A percentile compares a stretch with the other conserved stretches of the same genome.
Evolutionary conservation across 2,888 invertebrate genomes (phyloP).

Genomic region (Dilophus febrilis): DNA sequence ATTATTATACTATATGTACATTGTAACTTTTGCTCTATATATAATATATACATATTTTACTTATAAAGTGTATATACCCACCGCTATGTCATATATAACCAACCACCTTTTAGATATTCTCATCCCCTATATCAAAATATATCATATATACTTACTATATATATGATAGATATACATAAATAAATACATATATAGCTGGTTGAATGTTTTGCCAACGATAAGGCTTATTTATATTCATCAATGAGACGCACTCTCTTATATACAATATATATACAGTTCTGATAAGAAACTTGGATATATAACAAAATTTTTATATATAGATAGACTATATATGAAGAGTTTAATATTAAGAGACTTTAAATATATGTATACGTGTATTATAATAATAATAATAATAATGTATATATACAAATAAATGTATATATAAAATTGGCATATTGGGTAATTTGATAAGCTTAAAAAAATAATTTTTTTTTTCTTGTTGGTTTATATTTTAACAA

Average conservation of each 20-base stretch:
- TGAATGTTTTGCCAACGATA: constrained; percentile 1
- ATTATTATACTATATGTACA: too few species aligned
- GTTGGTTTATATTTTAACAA: too few species aligned
- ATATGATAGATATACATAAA: neutral
- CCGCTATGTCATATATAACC: neutral
- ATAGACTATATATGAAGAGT: constrained; percentile 1
- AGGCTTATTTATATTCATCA: constrained; percentile 3
- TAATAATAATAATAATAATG: too few species aligned
- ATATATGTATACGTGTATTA: too few species aligned
- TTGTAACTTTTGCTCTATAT: too few species aligned
- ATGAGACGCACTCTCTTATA: constrained; percentile 2
- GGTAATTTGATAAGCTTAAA: too few species aligned
- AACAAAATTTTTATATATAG: neutral
- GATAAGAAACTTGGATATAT: constrained; percentile 2
- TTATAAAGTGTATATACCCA: too few species aligned
- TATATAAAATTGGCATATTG: too few species aligned
- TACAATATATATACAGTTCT: too few species aligned
- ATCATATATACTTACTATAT: neutral
- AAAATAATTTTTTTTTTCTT: too few species aligned
- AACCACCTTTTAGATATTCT: neutral
- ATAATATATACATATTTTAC: too few species aligned
- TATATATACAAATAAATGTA: too few species aligned
- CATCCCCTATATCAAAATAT: neutral
- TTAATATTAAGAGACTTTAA: constrained; percentile 1
- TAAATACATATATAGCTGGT: neutral